Conservation (phyloP, 2,113 vertebrate species). For the Apeltes quadracus region DNA sequence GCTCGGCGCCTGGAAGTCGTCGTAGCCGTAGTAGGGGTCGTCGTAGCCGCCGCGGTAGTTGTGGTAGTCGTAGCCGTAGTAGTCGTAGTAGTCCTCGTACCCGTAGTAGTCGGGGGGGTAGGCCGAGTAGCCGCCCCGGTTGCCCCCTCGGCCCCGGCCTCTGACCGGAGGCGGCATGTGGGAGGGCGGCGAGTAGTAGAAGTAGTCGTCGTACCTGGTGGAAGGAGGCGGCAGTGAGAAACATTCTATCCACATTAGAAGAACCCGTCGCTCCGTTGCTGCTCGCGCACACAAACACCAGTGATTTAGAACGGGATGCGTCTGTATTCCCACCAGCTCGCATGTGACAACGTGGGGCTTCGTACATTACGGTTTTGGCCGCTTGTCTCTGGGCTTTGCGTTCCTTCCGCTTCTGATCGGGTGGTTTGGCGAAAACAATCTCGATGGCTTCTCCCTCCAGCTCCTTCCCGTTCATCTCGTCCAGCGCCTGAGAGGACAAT, state of each 20-base stretch:
- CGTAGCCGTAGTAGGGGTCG: constrained; percentile 98
- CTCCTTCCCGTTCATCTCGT: constrained; percentile 97
- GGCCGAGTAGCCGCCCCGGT: constrained; percentile 87
- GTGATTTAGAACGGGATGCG: no score
- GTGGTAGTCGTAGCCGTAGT: constrained; percentile 98
- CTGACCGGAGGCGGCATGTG: constrained; percentile 92
- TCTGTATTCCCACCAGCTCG: no score
- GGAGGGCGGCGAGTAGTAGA: constrained; percentile 95
- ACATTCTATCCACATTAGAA: no score
- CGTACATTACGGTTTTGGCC: constrained; percentile 96
- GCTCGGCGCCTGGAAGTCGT: constrained; percentile 94
- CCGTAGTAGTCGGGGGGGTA: constrained; percentile 97
- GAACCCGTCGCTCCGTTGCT: no score
- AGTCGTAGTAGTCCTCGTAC: constrained; percentile 99
- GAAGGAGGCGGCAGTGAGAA: no score
- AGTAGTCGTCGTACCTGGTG: constrained; percentile 97
- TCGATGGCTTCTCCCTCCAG: constrained; percentile 96
- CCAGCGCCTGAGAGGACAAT: constrained; percentile 85
- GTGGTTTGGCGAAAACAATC: constrained; percentile 98
- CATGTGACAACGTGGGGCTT: no score
- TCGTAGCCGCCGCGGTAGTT: constrained; percentile 99
- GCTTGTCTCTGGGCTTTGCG: constrained; percentile 98
- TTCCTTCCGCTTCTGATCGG: constrained; percentile 98
- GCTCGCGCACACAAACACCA: no score
- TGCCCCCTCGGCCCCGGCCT: constrained; percentile 91